These are phyloP conservation scores for Spheniscus mendiculus DNA, from an alignment of 2,113 vertebrate species.

Conservation along the genomic window DNA sequence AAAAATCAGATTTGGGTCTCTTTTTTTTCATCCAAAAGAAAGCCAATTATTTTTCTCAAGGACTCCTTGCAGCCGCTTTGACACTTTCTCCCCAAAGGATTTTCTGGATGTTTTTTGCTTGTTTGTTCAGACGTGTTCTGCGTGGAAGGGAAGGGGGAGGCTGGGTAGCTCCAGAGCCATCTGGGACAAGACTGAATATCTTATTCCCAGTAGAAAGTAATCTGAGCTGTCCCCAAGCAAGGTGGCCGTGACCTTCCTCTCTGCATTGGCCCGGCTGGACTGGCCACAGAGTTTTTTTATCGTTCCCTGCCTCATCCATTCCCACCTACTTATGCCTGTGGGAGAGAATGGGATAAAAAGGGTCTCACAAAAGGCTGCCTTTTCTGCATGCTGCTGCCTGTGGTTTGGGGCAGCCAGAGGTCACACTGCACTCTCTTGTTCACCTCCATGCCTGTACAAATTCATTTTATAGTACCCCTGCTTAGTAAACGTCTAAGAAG, in stretches of 20 bases:
- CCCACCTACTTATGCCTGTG: not conserved
- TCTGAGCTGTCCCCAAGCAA: not conserved
- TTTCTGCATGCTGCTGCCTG: slow-evolving; percentile 6
- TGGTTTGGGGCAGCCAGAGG: slow-evolving; percentile 23
- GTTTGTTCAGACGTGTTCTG: slow-evolving; percentile 4
- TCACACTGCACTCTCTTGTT: not conserved
- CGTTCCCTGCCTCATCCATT: not conserved
- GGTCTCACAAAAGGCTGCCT: not conserved
- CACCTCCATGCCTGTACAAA: not conserved
- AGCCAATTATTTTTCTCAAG: slow-evolving; percentile 52
- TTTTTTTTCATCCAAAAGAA: slow-evolving; percentile 5
- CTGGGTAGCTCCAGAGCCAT: not conserved
- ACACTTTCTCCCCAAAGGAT: slow-evolving; percentile 21
- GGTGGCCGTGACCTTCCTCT: slow-evolving; percentile 1
- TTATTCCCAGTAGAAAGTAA: not conserved
- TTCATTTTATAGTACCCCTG: slow-evolving; percentile 35
- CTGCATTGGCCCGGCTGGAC: not conserved
- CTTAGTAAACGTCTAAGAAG: slow-evolving; percentile 23
- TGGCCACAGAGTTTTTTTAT: not conserved
- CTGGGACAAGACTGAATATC: not conserved
- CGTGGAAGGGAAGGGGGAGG: not conserved
- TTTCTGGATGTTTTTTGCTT: slow-evolving; percentile 28
- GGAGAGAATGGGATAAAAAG: not conserved
- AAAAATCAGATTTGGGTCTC: not conserved
- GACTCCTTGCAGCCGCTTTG: not conserved